Evolutionary conservation across 2,113 vertebrate species (phyloP).

Genomic region (Cathartes aura): DNA sequence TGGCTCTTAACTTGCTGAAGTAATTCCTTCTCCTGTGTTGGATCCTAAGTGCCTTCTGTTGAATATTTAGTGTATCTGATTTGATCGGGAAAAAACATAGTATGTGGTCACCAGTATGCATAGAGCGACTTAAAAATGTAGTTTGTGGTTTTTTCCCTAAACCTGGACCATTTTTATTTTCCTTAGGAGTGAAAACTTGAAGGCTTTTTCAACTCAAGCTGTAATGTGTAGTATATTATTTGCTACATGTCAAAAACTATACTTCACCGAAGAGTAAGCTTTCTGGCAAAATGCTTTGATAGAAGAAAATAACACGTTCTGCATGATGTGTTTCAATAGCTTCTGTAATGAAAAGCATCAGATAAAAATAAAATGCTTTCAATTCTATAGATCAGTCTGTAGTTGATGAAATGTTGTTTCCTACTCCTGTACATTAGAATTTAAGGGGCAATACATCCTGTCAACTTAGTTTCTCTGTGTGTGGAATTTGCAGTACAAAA

Average conservation of each 20-base stretch:
- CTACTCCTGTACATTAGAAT: background rate
- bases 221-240: background rate
- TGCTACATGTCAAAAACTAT: background rate
- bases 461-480: background rate
- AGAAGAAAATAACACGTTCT: conserved; percentile 43
- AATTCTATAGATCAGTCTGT: background rate
- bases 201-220: background rate
- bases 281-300: conserved; percentile 51
- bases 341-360: conserved; percentile 27
- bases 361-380: conserved; percentile 22
- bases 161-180: background rate
- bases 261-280: conserved; percentile 12
- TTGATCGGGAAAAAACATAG: background rate
- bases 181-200: background rate
- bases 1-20: background rate
- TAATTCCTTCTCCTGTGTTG: background rate
- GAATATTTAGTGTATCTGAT: background rate
- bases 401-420: conserved; percentile 19
- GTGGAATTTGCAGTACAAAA: background rate
- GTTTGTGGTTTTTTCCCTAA: background rate
- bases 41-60: background rate
- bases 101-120: background rate
- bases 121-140: background rate
- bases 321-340: conserved; percentile 7
- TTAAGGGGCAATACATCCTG: conserved; percentile 8